Conservation (phyloP, 2,888 invertebrate genomes). For the Aleiodes testaceus region DNA sequence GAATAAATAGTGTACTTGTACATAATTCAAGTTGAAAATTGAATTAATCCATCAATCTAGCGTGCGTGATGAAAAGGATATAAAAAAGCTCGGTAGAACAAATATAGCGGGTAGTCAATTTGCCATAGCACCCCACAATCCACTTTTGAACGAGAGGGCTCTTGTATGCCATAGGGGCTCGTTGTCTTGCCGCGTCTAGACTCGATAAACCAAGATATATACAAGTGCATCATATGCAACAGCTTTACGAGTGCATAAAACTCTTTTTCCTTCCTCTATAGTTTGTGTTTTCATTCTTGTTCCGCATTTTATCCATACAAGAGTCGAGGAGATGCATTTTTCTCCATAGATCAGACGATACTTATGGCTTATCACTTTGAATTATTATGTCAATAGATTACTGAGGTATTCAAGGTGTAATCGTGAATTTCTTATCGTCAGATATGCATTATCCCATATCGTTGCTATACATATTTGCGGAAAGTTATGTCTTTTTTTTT, state of each 20-base stretch:
- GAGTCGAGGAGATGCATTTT: not conserved
- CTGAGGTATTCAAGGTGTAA: not conserved
- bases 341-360: not conserved
- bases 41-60: slow-evolving; percentile 29
- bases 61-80: slow-evolving; percentile 27
- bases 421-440: slow-evolving; percentile 40
- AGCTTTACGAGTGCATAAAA: slow-evolving; percentile 55
- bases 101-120: slow-evolving; percentile 50
- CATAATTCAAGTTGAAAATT: slow-evolving; percentile 16
- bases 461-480: slow-evolving; percentile 14
- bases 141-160: slow-evolving; percentile 25
- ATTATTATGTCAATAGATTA: slow-evolving; percentile 41
- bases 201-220: slow-evolving; percentile 55
- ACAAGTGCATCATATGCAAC: slow-evolving; percentile 54
- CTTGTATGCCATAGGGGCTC: slow-evolving; percentile 42
- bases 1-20: not conserved
- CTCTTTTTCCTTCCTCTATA: slow-evolving; percentile 37
- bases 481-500: too few relatives aligned
- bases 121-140: slow-evolving; percentile 32
- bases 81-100: slow-evolving; percentile 34
- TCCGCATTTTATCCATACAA: slow-evolving; percentile 26
- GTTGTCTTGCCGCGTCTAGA: slow-evolving; percentile 55
- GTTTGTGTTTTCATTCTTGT: slow-evolving; percentile 48
- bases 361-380: slow-evolving; percentile 36
- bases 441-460: slow-evolving; percentile 28